Percentiles rank a stretch among this genome's conserved stretches.
phyloP scores from a whole-genome alignment of 2,888 invertebrate species.

The Apoda limacodes region DNA sequence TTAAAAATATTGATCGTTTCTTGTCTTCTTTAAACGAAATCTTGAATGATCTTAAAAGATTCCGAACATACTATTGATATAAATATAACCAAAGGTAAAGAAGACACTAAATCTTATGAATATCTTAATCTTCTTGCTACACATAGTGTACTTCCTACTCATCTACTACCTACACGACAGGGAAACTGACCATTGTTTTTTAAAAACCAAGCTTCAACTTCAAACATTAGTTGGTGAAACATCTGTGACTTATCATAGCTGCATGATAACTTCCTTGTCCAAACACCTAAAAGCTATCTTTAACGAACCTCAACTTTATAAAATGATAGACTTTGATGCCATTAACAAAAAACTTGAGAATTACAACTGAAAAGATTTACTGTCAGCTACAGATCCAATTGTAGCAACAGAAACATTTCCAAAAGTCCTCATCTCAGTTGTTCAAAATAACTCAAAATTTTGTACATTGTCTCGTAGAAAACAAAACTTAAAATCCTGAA shows the following conservation, averaged over 20 bases:
- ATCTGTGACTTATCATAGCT: slow-evolving; percentile 1
- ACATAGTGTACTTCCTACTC: slow-evolving; percentile 1
- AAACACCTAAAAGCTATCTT: too few relatives aligned
- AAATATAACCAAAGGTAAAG: too few relatives aligned
- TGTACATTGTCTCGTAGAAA: too few relatives aligned
- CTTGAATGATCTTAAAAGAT: not conserved
- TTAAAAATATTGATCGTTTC: too few relatives aligned
- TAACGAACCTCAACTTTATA: too few relatives aligned
- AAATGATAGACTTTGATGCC: too few relatives aligned
- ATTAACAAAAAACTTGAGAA: too few relatives aligned
- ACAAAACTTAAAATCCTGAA: slow-evolving; percentile 5
- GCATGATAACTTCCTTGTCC: not conserved
- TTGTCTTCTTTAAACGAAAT: too few relatives aligned
- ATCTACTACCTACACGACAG: slow-evolving; percentile 1
- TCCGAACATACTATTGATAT: slow-evolving; percentile 2
- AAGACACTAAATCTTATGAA: slow-evolving; percentile 4
- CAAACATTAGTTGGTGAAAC: not conserved
- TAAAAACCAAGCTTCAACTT: slow-evolving; percentile 3
- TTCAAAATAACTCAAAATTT: too few relatives aligned
- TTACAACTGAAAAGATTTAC: not conserved
- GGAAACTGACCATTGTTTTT: slow-evolving; percentile 5
- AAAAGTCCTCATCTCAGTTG: too few relatives aligned
- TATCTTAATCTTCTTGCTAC: slow-evolving; percentile 1
- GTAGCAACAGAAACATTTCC: too few relatives aligned
- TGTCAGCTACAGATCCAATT: too few relatives aligned